Base-by-base conservation (phyloP, 2,888 invertebrate species). In the Mimas tiliae region DNA sequence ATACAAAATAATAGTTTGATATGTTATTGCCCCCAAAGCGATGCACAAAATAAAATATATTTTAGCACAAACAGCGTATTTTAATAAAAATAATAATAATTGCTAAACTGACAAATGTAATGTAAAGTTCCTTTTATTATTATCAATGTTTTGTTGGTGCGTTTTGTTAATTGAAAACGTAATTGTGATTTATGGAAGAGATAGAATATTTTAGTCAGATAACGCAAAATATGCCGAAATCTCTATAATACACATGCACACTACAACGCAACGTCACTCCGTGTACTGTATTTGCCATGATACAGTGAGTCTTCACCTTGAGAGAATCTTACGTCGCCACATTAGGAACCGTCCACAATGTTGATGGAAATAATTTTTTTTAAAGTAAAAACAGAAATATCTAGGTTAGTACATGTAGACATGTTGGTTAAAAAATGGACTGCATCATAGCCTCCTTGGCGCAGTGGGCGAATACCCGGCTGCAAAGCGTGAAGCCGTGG, bases 261-360 rank as follows among this genome's bases (percentile, higher is more conserved):
- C 76, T 70, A 73, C 77, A 79, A 42, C 42, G 8, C 11, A 7
- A 74, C 80, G 82, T 80, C 86, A 81, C 79, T 75, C 74, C 72
- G 68, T 71, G 68, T 45, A 85, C 85, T 84, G 82, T 70, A 74
- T 71, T 64, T 68, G 66, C 67, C 68, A 71, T 67, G 66, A 48
- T 38, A 47, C 51, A 9, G 8, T 50, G 62, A 47, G 52, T 67
- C 50, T 58, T 64, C 42, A 67, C 48, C 64, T 53, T 34, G 65
- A 62, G 69, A 65, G 67, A 63, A 69, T 69, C 69, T 70, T 65
- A 66, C 65, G 68, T 67, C 66, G 66, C 62, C 55, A 55, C 55
- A 62, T 75, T 72, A 74, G 68, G 75, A 65, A 52, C 63, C 64
- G 66, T 73, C 65, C 74, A 77, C 70, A 70, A 51, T 62, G 67